Evolutionary conservation across 2,888 invertebrate genomes (phyloP), one percentile per base, ranked within the genome.

Genomic region (Drosophila testacea): DNA sequence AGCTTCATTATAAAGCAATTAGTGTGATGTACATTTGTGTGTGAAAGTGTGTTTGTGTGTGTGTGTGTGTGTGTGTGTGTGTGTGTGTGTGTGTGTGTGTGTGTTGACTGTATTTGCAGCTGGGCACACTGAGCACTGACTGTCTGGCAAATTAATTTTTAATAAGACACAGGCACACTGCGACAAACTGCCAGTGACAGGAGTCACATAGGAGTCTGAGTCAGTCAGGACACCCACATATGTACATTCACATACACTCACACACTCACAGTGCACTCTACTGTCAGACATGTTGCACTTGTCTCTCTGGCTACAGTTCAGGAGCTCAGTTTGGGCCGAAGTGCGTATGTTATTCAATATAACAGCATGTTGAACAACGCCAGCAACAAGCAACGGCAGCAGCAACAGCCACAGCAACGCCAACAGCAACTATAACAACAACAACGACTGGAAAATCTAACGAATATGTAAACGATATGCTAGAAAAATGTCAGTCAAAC

Each of bases 401-500:
- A 73, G 50, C 77, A 60, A 50, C 63, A 56, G 22, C 50, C 57
- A 30, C 50, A 38, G 59, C 55, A 50, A n/a, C 22, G 50, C 13
- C 60, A 59, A 32, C 50, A 64, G 30, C 50, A 38, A 64, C 57
- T 48, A 10, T 22, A 57, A 22, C 42, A 54, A 42, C 70, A 61
- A 47, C 61, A 41, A 11, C 65, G 59, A 38, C 61, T 88, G 79
- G 65, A 76, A 89, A 89, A 86, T 89, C 85, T 84, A 89, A 78
- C 88, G 79, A 81, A 83, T 82, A 88, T 84, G 90, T 85, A 91
- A 89, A 89, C 88, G 89, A 90, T 91, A 90, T 90, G 88, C 89
- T 89, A 90, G 85, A 90, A 90, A 89, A 91, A 88, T 90, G 90
- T 91, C 91, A 90, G 90, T 91, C 91, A 91, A 91, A 91, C 88